Percentiles rank a stretch among this genome's conserved stretches.
These are phyloP conservation scores for Isichthys henryi DNA, from an alignment of 2,113 vertebrate species.

Conservation along the genomic window DNA sequence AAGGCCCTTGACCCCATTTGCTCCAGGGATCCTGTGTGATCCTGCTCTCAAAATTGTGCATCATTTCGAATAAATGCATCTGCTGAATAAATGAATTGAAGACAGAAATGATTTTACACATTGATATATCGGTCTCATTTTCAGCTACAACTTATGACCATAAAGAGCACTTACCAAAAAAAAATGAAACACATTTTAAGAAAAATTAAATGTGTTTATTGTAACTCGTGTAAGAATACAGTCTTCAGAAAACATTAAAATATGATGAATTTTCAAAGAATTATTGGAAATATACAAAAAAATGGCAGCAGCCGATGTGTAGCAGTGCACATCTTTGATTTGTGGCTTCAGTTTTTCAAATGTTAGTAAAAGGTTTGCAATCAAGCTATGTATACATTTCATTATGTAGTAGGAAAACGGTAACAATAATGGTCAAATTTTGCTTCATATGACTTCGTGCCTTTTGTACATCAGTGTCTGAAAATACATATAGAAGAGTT, in stretches of 20 bases:
- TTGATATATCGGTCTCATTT: background rate
- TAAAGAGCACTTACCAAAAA: background rate
- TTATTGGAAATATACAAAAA: conserved; percentile 51
- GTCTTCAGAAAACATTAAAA: conserved; percentile 38
- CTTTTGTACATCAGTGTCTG: background rate
- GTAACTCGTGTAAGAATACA: conserved; percentile 38
- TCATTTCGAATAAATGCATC: background rate
- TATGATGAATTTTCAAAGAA: background rate
- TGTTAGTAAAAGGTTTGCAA: background rate
- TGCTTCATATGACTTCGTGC: background rate
- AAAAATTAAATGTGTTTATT: conserved; percentile 47
- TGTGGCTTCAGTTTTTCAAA: conserved; percentile 29
- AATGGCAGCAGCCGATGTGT: conserved; percentile 40
- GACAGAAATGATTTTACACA: background rate
- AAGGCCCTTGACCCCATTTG: background rate
- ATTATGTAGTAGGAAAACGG: background rate
- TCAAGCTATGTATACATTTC: background rate
- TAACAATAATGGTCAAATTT: background rate
- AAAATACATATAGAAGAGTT: background rate
- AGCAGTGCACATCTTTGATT: background rate
- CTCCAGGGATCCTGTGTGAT: background rate
- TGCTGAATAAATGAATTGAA: background rate
- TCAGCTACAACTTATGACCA: background rate
- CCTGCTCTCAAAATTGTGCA: background rate
- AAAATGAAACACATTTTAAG: background rate